phyloP scores from a whole-genome alignment of 2,797 vertebrate genomes.

The Sarcoramphus papa region DNA sequence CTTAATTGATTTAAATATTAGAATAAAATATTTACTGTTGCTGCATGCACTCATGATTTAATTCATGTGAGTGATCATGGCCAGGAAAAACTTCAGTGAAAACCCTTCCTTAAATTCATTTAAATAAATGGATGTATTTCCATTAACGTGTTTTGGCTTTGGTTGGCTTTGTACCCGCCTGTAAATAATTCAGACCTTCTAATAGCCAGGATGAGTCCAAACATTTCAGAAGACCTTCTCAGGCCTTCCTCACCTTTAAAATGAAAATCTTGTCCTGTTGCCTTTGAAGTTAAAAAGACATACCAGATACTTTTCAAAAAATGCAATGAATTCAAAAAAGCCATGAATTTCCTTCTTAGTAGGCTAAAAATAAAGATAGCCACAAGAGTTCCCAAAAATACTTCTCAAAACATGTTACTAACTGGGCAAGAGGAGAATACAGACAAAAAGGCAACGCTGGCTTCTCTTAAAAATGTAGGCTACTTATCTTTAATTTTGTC shows the following conservation, averaged over 20 bases:
- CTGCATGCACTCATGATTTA: not conserved
- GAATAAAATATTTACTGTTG: not conserved
- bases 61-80: not conserved
- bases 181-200: not conserved
- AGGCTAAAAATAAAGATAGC: not conserved
- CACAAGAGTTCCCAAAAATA: not conserved
- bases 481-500: not conserved
- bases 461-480: not conserved
- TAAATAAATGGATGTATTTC: not conserved
- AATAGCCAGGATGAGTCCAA: fast-evolving
- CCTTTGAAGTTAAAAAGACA: not conserved
- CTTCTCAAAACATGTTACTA: not conserved
- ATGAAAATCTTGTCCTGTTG: not conserved
- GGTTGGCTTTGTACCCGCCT: not conserved
- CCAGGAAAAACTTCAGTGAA: not conserved
- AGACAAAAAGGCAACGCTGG: not conserved
- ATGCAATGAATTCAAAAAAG: not conserved
- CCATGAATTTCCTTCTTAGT: not conserved
- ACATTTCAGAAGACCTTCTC: not conserved
- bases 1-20: not conserved
- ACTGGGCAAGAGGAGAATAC: not conserved
- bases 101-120: not conserved
- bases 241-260: not conserved
- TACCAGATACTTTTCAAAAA: not conserved
- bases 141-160: not conserved